Evolutionary conservation across 2,888 invertebrate species (phyloP).

Genomic region (Scaptomyza parva): DNA sequence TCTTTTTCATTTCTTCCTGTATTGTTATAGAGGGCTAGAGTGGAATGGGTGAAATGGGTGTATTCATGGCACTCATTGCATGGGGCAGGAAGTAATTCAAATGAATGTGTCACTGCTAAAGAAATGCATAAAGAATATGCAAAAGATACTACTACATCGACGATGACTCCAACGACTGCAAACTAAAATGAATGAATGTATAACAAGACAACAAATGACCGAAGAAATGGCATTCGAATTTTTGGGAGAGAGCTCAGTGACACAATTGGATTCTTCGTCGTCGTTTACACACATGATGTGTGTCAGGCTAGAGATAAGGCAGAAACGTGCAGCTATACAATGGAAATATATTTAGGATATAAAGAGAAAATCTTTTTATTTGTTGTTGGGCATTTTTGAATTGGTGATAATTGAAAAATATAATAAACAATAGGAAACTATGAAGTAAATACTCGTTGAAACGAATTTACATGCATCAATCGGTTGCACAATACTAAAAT

Average conservation of each 20-base stretch:
- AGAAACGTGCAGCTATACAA: constrained; percentile 32
- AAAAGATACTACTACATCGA: constrained; percentile 29
- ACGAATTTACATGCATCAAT: too few species aligned
- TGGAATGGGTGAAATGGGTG: not conserved
- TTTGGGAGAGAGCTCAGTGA: constrained; percentile 1
- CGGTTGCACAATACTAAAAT: too few species aligned
- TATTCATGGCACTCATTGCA: constrained; percentile 29
- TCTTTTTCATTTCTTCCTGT: constrained; percentile 23
- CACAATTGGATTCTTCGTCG: constrained; percentile 42
- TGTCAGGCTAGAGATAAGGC: constrained; percentile 15
- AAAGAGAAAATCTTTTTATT: constrained; percentile 17
- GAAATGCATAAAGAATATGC: constrained; percentile 54
- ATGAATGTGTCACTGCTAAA: constrained; percentile 68
- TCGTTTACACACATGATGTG: not conserved
- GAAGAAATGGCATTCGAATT: constrained; percentile 36
- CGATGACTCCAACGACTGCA: not conserved
- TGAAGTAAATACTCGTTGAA: too few species aligned
- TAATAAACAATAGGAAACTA: too few species aligned
- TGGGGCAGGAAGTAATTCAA: constrained; percentile 68
- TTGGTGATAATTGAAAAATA: too few species aligned
- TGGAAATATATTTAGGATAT: constrained; percentile 28
- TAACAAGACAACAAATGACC: constrained; percentile 49
- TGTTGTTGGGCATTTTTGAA: not conserved
- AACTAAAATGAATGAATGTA: constrained; percentile 28
- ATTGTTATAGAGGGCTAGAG: not conserved